Base-by-base conservation (phyloP, 2,888 invertebrate genomes). In the Scaptomyza parva region DNA sequence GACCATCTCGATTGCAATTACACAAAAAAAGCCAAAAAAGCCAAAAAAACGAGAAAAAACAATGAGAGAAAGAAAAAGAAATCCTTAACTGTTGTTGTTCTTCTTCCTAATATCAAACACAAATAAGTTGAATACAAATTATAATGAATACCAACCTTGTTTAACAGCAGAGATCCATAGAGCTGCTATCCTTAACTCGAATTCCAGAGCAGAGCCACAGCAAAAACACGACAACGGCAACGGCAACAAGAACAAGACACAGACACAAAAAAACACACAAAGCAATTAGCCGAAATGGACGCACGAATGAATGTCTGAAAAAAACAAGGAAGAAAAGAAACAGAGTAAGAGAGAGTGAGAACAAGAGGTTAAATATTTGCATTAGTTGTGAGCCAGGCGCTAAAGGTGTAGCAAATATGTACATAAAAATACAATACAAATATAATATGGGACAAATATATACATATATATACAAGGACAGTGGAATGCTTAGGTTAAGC, bases 251-350 rank as follows among this genome's bases (percentile, higher is more conserved):
- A 48, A 48, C 44, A 50, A 69, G 55, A 64, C 37, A 87, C 70
- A 67, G n/a, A n/a, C n/a, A n/a, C n/a, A n/a, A 48, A 47, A 50
- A 69, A 58, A 64, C 37, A 87, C 70, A 67, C 79, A 78, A 83
- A 86, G 81, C 81, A 81, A 88, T 81, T 82, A 86, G 88, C 88
- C 64, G 59, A 70, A 83, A 76, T 68, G 73, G 59, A 79, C 86
- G 88, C 80, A 82, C 75, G 86, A 82, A 63, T 59, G 65, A 67
- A 65, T 72, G 60, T 86, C 82, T 82, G 86, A 33, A 86, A 64
- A 44, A 61, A 64, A 33, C 41, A 61, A 63, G 20, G 4, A 18
- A 2, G 17, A 14, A 26, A 28, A 6, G 5, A 14, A 20, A 26
- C 67, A 68, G 72, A 6, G 5, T 11, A 20, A 26, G 69, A 68